phyloP scores from a whole-genome alignment of 2,888 invertebrate genomes.

The Caenorhabditis sp. region DNA sequence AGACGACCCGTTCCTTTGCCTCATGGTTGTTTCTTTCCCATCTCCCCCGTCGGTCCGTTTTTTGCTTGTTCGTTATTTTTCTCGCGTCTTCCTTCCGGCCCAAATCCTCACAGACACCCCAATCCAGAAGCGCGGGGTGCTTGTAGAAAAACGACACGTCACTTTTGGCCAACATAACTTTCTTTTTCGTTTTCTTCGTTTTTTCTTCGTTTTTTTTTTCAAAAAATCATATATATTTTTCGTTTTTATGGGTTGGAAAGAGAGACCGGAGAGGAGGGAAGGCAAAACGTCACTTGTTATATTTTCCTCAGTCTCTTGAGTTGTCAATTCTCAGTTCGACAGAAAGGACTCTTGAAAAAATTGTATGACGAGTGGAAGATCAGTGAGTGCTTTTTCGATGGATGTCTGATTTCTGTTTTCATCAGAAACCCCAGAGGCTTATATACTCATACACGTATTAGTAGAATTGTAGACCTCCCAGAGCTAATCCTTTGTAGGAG shows the following conservation, averaged over 20 bases:
- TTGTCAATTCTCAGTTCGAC: slow-evolving; percentile 29
- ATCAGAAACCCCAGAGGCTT: slow-evolving; percentile 1
- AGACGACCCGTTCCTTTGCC: slow-evolving; percentile 11
- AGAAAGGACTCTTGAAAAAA: slow-evolving; percentile 40
- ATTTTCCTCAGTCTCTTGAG: slow-evolving; percentile 12
- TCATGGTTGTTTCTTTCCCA: slow-evolving; percentile 26
- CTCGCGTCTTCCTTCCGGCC: neutral
- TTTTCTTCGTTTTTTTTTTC: slow-evolving; percentile 17
- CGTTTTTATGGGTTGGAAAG: slow-evolving; percentile 31
- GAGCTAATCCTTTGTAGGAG: neutral
- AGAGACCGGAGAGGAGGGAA: slow-evolving; percentile 1
- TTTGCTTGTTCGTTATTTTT: slow-evolving; percentile 7
- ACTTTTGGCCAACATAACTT: slow-evolving; percentile 25
- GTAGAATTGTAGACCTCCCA: neutral
- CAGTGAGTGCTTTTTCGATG: neutral
- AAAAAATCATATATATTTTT: slow-evolving; percentile 37
- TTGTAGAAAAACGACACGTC: slow-evolving; percentile 25
- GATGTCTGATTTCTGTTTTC: neutral
- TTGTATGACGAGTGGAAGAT: slow-evolving; percentile 18
- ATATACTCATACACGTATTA: neutral
- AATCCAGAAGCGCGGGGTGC: neutral
- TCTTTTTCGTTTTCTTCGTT: slow-evolving; percentile 7
- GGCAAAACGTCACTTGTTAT: slow-evolving; percentile 40
- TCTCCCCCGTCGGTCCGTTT: neutral
- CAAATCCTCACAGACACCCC: slow-evolving; percentile 17